Evolutionary conservation across 2,113 vertebrate species (phyloP).

Genomic region (Haemorhous mexicanus): DNA sequence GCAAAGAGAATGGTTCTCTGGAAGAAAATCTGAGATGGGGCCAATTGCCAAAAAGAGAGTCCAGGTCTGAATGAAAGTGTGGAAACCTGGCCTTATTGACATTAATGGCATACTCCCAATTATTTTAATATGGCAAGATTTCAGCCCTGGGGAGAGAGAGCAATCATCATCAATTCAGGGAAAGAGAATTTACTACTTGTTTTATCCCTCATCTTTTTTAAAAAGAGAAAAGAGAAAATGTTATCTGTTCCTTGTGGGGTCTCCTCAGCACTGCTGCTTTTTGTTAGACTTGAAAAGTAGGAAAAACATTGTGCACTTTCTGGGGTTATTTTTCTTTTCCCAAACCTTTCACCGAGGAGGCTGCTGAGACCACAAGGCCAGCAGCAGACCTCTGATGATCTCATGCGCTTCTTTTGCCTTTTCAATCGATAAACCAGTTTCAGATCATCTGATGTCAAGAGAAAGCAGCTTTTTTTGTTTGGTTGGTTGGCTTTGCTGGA

Average conservation of each 20-base stretch:
- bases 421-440: conserved; percentile 48
- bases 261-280: not conserved
- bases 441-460: conserved; percentile 51
- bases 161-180: not conserved
- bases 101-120: not conserved
- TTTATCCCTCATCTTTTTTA: not conserved
- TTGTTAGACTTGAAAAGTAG: not conserved
- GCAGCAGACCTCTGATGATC: not conserved
- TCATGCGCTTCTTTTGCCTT: not conserved
- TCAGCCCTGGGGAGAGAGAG: not conserved
- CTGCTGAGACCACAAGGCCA: not conserved
- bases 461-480: conserved; percentile 63
- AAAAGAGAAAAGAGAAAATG: not conserved
- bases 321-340: not conserved
- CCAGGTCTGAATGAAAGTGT: conserved; percentile 9
- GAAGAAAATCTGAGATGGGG: conserved; percentile 6
- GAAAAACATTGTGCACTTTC: not conserved
- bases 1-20: conserved; percentile 7
- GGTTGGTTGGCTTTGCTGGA: conserved; percentile 68
- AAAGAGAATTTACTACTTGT: not conserved
- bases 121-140: conserved; percentile 19
- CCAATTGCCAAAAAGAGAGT: not conserved
- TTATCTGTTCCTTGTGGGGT: not conserved
- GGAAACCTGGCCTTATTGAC: not conserved
- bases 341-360: not conserved